A percentile compares a stretch with the other conserved stretches of the same genome.
phyloP scores from a whole-genome alignment of 2,113 vertebrate genomes.

The Brachyhypopomus gauderio region DNA sequence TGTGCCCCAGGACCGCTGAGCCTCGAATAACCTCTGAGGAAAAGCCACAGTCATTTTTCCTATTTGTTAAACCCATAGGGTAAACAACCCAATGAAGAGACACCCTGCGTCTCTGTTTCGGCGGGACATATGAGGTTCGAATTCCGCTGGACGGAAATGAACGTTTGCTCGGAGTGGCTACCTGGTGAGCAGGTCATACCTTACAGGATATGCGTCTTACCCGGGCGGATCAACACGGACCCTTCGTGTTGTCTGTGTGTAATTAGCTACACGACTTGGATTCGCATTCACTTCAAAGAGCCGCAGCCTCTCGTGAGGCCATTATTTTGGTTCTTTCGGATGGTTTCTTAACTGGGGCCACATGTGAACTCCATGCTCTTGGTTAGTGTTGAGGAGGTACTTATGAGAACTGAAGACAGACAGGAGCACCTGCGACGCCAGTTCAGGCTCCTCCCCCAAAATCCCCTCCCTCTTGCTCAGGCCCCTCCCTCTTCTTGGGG shows the following conservation, averaged over 20 bases:
- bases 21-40: conserved; percentile 12
- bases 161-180: conserved; percentile 24
- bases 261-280: conserved; percentile 68
- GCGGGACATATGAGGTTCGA: conserved; percentile 36
- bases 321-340: conserved; percentile 65
- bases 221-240: conserved; percentile 60
- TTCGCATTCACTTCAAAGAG: conserved; percentile 73
- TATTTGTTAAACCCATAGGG: neutral
- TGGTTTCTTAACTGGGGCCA: conserved; percentile 73
- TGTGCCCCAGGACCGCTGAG: neutral
- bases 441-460: neutral
- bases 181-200: conserved; percentile 22
- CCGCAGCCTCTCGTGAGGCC: conserved; percentile 64
- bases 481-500: neutral
- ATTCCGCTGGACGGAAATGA: conserved; percentile 40
- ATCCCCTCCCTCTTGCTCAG: neutral
- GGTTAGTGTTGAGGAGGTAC: conserved; percentile 51
- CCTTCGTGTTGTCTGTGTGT: conserved; percentile 66
- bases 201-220: conserved; percentile 8
- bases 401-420: conserved; percentile 21
- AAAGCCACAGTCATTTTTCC: neutral
- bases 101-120: conserved; percentile 20
- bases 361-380: conserved; percentile 57
- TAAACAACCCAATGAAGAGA: conserved; percentile 14
- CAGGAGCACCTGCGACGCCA: neutral